Evolutionary conservation across 2,113 vertebrate species (phyloP).

Genomic region (Gadus macrocephalus): DNA sequence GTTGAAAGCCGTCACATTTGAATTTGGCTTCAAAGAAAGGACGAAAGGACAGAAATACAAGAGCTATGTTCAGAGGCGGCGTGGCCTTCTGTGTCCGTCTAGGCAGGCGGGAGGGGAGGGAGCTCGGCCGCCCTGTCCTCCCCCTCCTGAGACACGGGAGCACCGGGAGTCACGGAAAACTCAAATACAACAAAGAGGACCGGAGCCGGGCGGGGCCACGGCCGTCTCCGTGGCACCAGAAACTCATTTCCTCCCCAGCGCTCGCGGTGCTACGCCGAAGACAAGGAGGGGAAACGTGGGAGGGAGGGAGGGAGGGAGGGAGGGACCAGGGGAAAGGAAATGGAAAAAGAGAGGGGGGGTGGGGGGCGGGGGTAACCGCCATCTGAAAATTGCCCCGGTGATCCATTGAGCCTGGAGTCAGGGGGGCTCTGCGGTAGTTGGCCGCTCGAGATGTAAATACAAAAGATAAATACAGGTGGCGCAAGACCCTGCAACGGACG

Average conservation of each 20-base stretch:
- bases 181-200: conserved; percentile 27
- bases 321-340: background rate
- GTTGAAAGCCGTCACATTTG: no score
- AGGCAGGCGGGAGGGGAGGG: no score
- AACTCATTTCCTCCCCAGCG: conserved; percentile 52
- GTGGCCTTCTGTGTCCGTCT: no score
- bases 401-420: conserved; percentile 60
- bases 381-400: conserved; percentile 28
- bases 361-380: background rate
- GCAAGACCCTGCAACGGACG: conserved; percentile 45
- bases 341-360: background rate
- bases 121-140: no score
- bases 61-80: no score
- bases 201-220: conserved; percentile 50
- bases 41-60: no score
- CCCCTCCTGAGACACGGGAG: no score
- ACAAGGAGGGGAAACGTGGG: conserved; percentile 14
- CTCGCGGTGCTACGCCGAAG: conserved; percentile 26
- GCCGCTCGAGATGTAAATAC: conserved; percentile 5
- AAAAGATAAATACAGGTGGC: conserved; percentile 46
- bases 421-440: conserved; percentile 43
- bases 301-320: conserved; percentile 18
- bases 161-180: no score
- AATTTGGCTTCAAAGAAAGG: no score
- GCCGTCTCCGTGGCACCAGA: conserved; percentile 48